A percentile compares a stretch with the other conserved stretches of the same genome.
Evolutionary conservation across 1,140 invertebrate species (phyloP).

Genomic region (fruit fly (Drosophila melanogaster)): DNA sequence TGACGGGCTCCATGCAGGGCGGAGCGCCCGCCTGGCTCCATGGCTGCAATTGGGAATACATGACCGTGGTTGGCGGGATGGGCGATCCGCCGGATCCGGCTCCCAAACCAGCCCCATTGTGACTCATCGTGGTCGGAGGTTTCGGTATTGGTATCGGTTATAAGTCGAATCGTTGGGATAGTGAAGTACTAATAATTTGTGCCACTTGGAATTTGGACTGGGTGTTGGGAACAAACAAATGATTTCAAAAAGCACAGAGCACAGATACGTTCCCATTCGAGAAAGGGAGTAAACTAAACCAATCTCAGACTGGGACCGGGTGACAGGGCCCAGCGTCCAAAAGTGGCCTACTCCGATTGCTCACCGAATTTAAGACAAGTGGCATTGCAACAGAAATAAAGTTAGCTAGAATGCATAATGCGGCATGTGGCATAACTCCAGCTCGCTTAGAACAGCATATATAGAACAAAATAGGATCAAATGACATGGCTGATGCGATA

Average conservation of each 20-base stretch:
- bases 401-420: background rate
- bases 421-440: background rate
- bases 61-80: conserved; percentile 84
- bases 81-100: background rate
- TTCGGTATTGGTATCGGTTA: background rate
- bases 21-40: conserved; percentile 87
- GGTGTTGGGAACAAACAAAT: background rate
- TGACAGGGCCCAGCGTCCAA: background rate
- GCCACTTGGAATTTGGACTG: conserved; percentile 47
- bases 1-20: conserved; percentile 87
- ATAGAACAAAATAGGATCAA: too few relatives aligned
- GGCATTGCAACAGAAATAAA: too few relatives aligned
- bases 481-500: background rate
- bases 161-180: background rate
- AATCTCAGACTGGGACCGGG: background rate
- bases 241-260: conserved; percentile 2
- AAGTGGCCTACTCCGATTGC: conserved; percentile 6
- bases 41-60: conserved; percentile 88
- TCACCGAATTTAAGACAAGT: too few relatives aligned
- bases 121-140: conserved; percentile 14
- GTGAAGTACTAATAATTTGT: conserved; percentile 34
- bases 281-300: background rate
- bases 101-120: conserved; percentile 14
- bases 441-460: too few relatives aligned
- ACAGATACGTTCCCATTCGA: conserved; percentile 2